Percentiles rank a stretch among this genome's conserved stretches.
These are phyloP conservation scores for Griposia aprilina DNA, from an alignment of 2,888 invertebrate species.

Conservation along the genomic window DNA sequence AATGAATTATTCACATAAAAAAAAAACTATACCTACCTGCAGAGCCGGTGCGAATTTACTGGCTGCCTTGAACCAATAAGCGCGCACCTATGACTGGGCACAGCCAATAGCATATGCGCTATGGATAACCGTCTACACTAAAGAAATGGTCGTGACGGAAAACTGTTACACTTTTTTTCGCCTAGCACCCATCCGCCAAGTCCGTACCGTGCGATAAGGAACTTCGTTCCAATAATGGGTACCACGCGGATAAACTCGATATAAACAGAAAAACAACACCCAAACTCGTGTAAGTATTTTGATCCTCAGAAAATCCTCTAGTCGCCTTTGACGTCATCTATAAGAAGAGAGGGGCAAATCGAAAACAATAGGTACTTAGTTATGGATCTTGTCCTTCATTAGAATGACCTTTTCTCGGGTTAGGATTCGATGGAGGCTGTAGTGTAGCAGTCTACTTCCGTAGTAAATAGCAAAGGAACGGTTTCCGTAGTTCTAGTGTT, in stretches of 20 bases:
- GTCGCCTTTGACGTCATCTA: not conserved
- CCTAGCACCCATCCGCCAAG: too few relatives aligned
- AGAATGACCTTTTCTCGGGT: not conserved
- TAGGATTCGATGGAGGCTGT: not conserved
- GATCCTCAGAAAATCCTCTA: not conserved
- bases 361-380: not conserved
- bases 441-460: not conserved
- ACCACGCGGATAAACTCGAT: not conserved
- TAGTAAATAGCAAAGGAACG: not conserved
- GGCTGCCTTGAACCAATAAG: too few relatives aligned
- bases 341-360: not conserved
- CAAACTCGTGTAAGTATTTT: not conserved
- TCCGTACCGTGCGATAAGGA: too few relatives aligned
- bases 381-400: not conserved
- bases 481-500: not conserved
- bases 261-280: slow-evolving; percentile 1
- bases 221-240: too few relatives aligned
- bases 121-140: too few relatives aligned
- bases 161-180: too few relatives aligned
- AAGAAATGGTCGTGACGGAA: too few relatives aligned
- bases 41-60: too few relatives aligned
- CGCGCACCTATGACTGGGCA: too few relatives aligned
- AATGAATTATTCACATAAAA: too few relatives aligned
- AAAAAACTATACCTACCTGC: too few relatives aligned
- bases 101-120: too few relatives aligned